Base-by-base conservation (phyloP, 2,888 invertebrate species). In the Tenodera sinensis region DNA sequence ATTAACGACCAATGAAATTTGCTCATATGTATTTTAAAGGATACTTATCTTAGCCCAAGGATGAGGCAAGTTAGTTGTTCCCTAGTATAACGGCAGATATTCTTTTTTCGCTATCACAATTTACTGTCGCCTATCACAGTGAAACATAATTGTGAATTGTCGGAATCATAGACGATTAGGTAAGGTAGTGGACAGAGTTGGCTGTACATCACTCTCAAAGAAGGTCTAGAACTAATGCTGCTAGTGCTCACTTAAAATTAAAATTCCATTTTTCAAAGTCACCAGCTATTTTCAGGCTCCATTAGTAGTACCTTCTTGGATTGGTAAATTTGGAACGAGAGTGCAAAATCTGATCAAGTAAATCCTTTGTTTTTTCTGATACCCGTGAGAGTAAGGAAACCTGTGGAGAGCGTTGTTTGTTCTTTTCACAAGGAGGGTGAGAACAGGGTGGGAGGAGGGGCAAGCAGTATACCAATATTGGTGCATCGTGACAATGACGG, bases 361-460 rank as follows among this genome's bases (percentile, higher is more conserved):
- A 84, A 84, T 88, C 71, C 83, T 88, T 88, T 89, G 27, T 85
- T 88, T 81, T 86, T 81, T 28, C 86, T 87, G 87, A 87, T 87
- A 87, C 83, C 42, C 87, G 87, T 87, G 87, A 87, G 87, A 87
- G n/a, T 34, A 34, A 83, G 34, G 25, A 27, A 83, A 87, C 87
- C 87, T 87, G 87, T 34, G 87, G 30, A 34, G 85, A 85, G 85
- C 54, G 20, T 71, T 71, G 54, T 71, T 71, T 71, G 54, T 71
- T 71, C 54, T 71, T 71, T 71, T 71, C 54, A 20, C 54, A 20
- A 84, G 84, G 84, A 25, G 14, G 27, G 83, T 20, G 28, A 27
- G 15, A 30, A 27, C 15, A 30, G 83, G 83, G 28, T 8, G 71
- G 47, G 81, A n/a, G 42, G 86, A 71, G 14, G 30, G 25, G 87